Base-by-base conservation (phyloP, 2,113 vertebrate species). In the Odocoileus virginianus region DNA sequence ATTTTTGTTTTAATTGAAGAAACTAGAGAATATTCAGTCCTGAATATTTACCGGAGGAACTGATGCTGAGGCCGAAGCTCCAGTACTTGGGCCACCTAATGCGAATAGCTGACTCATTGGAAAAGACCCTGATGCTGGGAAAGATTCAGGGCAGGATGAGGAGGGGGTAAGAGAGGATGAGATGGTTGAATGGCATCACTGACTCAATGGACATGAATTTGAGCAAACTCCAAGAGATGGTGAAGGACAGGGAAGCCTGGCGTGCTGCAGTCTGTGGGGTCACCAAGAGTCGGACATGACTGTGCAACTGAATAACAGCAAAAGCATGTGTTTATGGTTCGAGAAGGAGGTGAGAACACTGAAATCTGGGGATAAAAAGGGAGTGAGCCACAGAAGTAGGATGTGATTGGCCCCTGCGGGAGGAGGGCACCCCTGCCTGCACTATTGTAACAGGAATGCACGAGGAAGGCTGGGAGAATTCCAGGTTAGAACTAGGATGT, bases 91-190 rank as follows among this genome's bases (percentile, higher is more conserved):
- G 19, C n/a, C 36, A 71, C 67, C 19, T 6, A 74, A 40, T 74
- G 36, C 0, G 1, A 74, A 23, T 11, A 74, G 36, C 10, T 0
- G 1, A 74, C 67, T 74, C 10, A 25, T 3, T 74, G 67, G 67
- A 74, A 25, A 74, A 74, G 67, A 40, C 54, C 54, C 54, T 55
- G 52, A 54, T 54, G 16, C 52, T 54, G 52, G 52, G 52, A 54
- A 54, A 54, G 52, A 54, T 40, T 74, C n/a, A 23, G 36, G 67
- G n/a, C 5, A 74, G 19, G 36, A 40, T 19, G 67, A 40, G 67
- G 40, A 74, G 67, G 0, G 33, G 67, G 19, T 40, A 74, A 23
- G 19, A 25, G n/a, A 71, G n/a, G 67, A 6, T 23, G 36, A 9
- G 19, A 25, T 74, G 67, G 67, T 40, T 74, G n/a, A 2, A 40